Evolutionary conservation across 2,113 vertebrate genomes (phyloP), one percentile per base, ranked within the genome.

Genomic region (Myotis brandtii): DNA sequence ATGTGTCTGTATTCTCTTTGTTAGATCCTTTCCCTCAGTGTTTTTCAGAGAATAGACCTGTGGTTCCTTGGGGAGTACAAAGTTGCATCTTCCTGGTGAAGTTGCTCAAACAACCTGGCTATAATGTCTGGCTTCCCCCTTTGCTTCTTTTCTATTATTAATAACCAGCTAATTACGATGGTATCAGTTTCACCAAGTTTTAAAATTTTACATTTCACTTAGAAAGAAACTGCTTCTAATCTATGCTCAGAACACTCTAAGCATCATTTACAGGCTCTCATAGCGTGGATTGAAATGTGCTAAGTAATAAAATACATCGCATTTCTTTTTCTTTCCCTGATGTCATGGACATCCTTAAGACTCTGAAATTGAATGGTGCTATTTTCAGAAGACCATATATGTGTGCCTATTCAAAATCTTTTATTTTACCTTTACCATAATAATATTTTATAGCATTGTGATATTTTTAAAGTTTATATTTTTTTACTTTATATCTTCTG

Each of bases 201-300:
- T 25, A 75, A 93, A 85, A 46, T 85, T 64, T 66, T 79, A 13
- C 18, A 92, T 88, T 88, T 90, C 27, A 77, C 93, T 92, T 77
- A 73, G 46, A 54, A 34, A 77, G 2, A 93, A 50, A 91, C 37
- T 89, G 17, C 23, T 20, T 86, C 43, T 62, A 81, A 52, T 14
- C 83, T 23, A 32, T 7, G 46, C 17, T 84, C 25, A 80, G 48
- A 48, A 75, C 9, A 64, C 32, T 27, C 59, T 64, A 50, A 59
- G 20, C 20, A 59, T 2, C 16, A 56, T 17, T 12, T 46, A 13
- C 4, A 70, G 56, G 14, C 27, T 21, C 4, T 18, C 43, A 54
- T 27, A 73, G 54, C 23, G 5, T 52, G 7, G 10, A 16, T 46
- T 40, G 30, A 89, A 93, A 34, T 3, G 21, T 1, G 48, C 0